Percentiles rank a stretch among this genome's conserved stretches.
Evolutionary conservation across 2,797 vertebrate genomes (phyloP).

Genomic region (Mormyrops attenuatus): DNA sequence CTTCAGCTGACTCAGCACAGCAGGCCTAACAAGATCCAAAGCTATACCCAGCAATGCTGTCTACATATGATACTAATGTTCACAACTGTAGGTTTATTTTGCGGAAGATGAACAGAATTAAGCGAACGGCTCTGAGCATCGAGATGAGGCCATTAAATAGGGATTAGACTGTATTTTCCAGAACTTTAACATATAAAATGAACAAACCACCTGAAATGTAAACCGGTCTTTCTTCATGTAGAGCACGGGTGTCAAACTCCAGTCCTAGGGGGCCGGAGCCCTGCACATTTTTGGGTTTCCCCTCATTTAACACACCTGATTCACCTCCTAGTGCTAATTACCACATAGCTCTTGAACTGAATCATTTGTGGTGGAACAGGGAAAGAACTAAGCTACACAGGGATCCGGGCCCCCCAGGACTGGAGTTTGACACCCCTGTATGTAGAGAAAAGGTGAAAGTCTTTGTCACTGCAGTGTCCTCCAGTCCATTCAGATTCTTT

Average conservation of each 20-base stretch:
- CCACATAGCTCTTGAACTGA: too few relatives aligned
- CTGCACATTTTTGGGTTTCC: too few relatives aligned
- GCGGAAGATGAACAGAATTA: background rate
- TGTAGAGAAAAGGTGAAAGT: background rate
- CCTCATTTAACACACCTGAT: too few relatives aligned
- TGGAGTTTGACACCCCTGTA: too few relatives aligned
- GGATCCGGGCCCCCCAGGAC: too few relatives aligned
- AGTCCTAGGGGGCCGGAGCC: too few relatives aligned
- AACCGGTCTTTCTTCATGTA: background rate
- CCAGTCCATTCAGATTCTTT: background rate
- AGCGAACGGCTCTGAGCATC: background rate
- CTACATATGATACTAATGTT: background rate
- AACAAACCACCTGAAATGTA: background rate
- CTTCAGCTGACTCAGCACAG: background rate
- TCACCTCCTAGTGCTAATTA: too few relatives aligned
- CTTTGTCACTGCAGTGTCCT: background rate
- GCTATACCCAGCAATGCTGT: too few relatives aligned
- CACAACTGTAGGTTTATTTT: background rate
- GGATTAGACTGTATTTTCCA: background rate
- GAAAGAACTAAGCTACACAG: too few relatives aligned
- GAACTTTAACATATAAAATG: background rate
- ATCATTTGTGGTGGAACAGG: too few relatives aligned
- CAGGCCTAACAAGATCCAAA: background rate
- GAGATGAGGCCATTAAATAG: background rate
- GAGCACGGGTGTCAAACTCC: too few relatives aligned